phyloP scores from a whole-genome alignment of 2,888 invertebrate species.

The Nasonovia ribisnigri region DNA sequence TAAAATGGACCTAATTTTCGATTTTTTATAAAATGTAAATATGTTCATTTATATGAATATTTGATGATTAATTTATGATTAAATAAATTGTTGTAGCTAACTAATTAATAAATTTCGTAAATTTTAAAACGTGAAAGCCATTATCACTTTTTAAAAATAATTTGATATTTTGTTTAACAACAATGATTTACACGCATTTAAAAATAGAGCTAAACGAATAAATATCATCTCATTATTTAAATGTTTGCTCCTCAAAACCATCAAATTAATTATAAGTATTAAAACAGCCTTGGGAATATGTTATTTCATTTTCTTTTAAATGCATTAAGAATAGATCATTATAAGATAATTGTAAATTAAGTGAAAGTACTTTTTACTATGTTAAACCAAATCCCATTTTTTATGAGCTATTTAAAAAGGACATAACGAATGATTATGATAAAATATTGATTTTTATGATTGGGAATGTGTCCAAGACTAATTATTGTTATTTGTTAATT shows the following conservation, averaged over 20 bases:
- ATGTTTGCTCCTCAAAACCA: neutral
- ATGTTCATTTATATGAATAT: neutral
- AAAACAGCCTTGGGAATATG: neutral
- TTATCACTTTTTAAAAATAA: neutral
- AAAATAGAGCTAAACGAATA: neutral
- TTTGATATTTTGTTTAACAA: neutral
- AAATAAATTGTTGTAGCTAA: neutral
- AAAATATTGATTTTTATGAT: conserved; percentile 10
- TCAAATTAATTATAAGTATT: neutral
- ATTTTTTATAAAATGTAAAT: neutral
- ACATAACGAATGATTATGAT: neutral
- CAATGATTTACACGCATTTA: neutral
- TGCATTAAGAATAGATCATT: neutral
- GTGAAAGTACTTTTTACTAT: neutral
- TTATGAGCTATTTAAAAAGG: neutral
- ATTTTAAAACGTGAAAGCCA: neutral
- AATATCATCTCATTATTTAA: neutral
- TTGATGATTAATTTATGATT: neutral
- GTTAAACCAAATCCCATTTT: neutral
- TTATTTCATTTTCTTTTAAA: neutral
- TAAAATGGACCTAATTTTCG: neutral
- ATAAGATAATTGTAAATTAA: neutral
- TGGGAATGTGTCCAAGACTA: neutral
- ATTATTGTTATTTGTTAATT: neutral
- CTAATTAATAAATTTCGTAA: neutral